Base-by-base conservation (phyloP, 2,797 vertebrate species). In the Phataginus tetradactyla region DNA sequence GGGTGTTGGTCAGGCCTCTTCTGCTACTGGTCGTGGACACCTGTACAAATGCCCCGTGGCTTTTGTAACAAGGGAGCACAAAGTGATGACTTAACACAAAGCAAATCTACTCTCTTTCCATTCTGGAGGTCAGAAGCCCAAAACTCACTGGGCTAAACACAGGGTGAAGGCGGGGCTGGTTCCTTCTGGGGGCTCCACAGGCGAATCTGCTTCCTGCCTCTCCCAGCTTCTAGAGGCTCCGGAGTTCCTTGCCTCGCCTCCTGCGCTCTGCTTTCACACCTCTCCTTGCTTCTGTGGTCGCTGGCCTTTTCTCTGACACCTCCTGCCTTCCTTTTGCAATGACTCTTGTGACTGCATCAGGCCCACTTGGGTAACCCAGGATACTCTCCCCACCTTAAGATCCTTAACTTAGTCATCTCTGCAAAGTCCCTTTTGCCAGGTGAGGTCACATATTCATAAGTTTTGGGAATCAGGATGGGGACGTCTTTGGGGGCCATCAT, bases 231-330 rank as follows among this genome's bases (percentile, higher is more conserved):
- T 14, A 20, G 90, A 69, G 63, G 64, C 32, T 0, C 25, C 72
- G 5, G 21, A 17, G 2, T 12, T 17, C 37, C 15, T 80, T 27
- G 84, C n/a, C 86, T 66, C 5, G 3, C 5, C 12, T 17, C 53
- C 15, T 18, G 18, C 29, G 32, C 7, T 88, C 61, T 32, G 7
- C 3, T 77, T 32, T 25, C 80, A 37, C 45, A 1, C 12, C 45
- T 18, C 18, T 12, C 39, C 39, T n/a, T 1, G 21, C 37, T 23
- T 17, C n/a, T 0, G 0, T 21, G 4, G 13, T 25, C 18, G 11
- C 32, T 1, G 11, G 21, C 15, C 53, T 77, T 39, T 18, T 64
- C 32, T 57, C 34, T 51, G 57, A 42, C 23, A 25, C 74, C 25
- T n/a, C 29, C 21, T 18, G 29, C 34, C n/a, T 14, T 1, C 20